These are phyloP conservation scores for Drosophila fungiperda DNA, from an alignment of 2,888 invertebrate species.

Conservation along the genomic window DNA sequence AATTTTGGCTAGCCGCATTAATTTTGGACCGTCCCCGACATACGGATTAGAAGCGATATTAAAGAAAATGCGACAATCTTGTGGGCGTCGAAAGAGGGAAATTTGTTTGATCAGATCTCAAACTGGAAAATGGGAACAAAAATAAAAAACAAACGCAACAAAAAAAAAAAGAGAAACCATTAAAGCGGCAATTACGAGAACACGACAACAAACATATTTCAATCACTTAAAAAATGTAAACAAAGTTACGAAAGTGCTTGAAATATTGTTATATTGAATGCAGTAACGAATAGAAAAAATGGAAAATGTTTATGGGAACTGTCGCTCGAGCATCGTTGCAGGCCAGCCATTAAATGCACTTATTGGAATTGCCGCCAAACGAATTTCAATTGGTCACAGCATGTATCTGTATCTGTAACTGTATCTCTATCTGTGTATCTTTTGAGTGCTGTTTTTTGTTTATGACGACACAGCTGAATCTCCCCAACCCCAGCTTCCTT, in stretches of 20 bases:
- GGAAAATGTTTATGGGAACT: slow-evolving; percentile 13
- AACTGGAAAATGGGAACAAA: slow-evolving; percentile 14
- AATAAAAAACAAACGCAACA: slow-evolving; percentile 5
- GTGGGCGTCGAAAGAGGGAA: slow-evolving; percentile 58
- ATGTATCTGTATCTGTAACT: slow-evolving; percentile 18
- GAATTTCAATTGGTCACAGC: slow-evolving; percentile 54
- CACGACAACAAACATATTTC: slow-evolving; percentile 50
- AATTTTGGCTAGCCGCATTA: slow-evolving; percentile 56
- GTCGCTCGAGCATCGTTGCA: slow-evolving; percentile 9
- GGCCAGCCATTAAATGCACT: slow-evolving; percentile 53
- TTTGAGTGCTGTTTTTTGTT: slow-evolving; percentile 29
- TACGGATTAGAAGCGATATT: slow-evolving; percentile 59
- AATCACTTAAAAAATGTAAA: slow-evolving; percentile 47
- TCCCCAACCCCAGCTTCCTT: not conserved
- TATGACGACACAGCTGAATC: slow-evolving; percentile 59
- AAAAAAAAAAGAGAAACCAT: slow-evolving; percentile 13
- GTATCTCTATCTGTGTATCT: slow-evolving; percentile 15
- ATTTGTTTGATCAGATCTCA: slow-evolving; percentile 32
- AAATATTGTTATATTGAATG: slow-evolving; percentile 32
- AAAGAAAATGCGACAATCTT: slow-evolving; percentile 27
- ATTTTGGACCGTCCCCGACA: slow-evolving; percentile 49
- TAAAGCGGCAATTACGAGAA: slow-evolving; percentile 47
- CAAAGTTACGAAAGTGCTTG: slow-evolving; percentile 53
- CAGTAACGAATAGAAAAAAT: slow-evolving; percentile 15
- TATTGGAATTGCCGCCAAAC: slow-evolving; percentile 52